Percentiles rank a stretch among this genome's conserved stretches.
Evolutionary conservation across 2,797 vertebrate species (phyloP).

Genomic region (Gymnothorax reevesii): DNA sequence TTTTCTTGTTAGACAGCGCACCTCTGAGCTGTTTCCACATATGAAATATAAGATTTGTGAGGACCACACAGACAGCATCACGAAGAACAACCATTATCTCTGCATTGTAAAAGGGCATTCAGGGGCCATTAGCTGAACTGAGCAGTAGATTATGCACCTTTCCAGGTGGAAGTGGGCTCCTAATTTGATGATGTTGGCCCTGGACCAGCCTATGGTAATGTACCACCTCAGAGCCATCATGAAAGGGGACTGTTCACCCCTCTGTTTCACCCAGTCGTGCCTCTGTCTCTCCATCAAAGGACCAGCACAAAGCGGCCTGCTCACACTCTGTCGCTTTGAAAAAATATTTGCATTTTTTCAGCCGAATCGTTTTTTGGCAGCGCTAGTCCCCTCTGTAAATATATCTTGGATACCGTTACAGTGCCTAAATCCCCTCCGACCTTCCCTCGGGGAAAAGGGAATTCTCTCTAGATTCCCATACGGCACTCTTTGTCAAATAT

Average conservation of each 20-base stretch:
- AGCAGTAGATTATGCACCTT: background rate
- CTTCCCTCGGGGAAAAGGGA: conserved; percentile 56
- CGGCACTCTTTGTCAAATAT: conserved; percentile 58
- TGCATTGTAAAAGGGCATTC: background rate
- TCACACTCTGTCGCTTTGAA: conserved; percentile 3
- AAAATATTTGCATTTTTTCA: conserved; percentile 54
- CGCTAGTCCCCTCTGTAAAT: conserved; percentile 62
- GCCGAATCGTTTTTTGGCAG: conserved; percentile 44
- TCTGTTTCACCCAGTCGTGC: background rate
- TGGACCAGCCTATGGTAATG: background rate
- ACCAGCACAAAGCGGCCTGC: background rate
- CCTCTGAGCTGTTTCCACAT: background rate
- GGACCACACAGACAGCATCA: conserved; percentile 4
- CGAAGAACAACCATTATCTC: background rate
- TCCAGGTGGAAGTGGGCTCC: background rate
- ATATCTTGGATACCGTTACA: conserved; percentile 65
- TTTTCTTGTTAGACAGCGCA: background rate
- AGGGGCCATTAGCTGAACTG: background rate
- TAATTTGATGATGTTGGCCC: background rate
- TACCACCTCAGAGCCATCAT: background rate
- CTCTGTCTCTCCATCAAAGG: conserved; percentile 21
- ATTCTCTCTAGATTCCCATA: conserved; percentile 66
- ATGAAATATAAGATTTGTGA: background rate
- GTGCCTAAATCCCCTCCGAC: conserved; percentile 55
- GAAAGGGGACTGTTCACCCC: background rate